Base-by-base conservation (phyloP, 2,888 invertebrate genomes). In the Drosophila mayaguana region DNA sequence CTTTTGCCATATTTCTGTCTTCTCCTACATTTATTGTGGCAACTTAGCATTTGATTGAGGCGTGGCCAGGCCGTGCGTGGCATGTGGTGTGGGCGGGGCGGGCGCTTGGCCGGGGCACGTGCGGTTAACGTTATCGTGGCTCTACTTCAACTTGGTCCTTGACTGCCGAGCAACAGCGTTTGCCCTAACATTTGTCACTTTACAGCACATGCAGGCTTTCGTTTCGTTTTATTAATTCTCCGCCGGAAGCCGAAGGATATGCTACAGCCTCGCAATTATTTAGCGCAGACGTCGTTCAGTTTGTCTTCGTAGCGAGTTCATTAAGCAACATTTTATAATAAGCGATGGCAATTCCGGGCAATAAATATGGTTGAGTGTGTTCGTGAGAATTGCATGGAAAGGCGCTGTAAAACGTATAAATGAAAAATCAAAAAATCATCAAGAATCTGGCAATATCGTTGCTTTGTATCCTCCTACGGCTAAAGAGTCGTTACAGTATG, bases 1-100 rank as follows among this genome's bases (percentile, higher is more conserved):
- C 43, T 50, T 43, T 54, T 20, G 28, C 53, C 71, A 61, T 48
- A 62, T 51, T 54, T 77, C 67, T 50, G 78, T 78, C 65, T 51
- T 66, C 48, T 43, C 46, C 57, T 50, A 60, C 46, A 63, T 74
- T 74, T 67, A 68, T 75, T 79, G 79, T 63, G 79, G 48, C 80
- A 75, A 76, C 70, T 79, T 63, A 64, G 75, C 75, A 75, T 75
- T 75, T 70, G 80, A 75, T 79, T 70, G 55, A 40, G 63, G 61
- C 61, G 51, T 48, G 68, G 38, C 65, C 20, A 14, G 18, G 18
- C 28, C 42, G 11, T 16, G n/a, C 38, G n/a, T 16, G 16, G 36
- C 34, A 20, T 16, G n/a, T 18, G 16, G 36, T 14, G 36, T 5
- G 14, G 36, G 28, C 1, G 22, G 11, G 46, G 25, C 14, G 4